Base-by-base conservation (phyloP, 2,888 invertebrate species). In the Clitarchus hookeri region DNA sequence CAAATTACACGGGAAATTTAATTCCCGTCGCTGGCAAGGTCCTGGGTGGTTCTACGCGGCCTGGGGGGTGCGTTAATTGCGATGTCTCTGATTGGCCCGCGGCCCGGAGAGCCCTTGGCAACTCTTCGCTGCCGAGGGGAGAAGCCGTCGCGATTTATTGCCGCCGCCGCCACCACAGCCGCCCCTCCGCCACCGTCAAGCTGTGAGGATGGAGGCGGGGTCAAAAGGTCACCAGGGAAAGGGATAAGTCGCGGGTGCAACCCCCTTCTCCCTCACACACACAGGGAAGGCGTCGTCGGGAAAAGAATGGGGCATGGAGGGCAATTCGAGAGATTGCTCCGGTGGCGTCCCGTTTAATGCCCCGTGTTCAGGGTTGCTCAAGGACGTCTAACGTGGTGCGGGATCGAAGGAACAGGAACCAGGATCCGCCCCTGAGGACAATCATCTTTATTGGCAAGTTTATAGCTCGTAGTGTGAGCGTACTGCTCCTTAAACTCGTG, bases 401-500 rank as follows among this genome's bases (percentile, higher is more conserved):
- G 53, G 13, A 19, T 12, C 4, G 53, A 19, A 16, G 53, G 53
- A 19, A 19, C 53, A 12, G 53, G 6, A 16, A 53, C 53, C 53
- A 53, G 13, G 13, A 53, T 1, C 53, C 53, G 19, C 53, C 4
- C 16, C n/a, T 2, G 23, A 6, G 8, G 65, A 65, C 65, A 65
- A 65, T 65, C 65, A 65, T 65, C 65, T 65, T 65, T 65, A 65
- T 65, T 65, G 65, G 65, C 65, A 65, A 65, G 65, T n/a, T 65
- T 65, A 65, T 23, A 9, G 65, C 65, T 23, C 65, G n/a, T 23
- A 48, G 48, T 48, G 11, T 65, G 65, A 23, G 19, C 53, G 53
- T 12, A n/a, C 65, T 16, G 65, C 65, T 19, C 53, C 53, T 53
- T 19, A 12, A 2, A n/a, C 65, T 23, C 65, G 48, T 8, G 48